Evolutionary conservation across 1,140 invertebrate genomes (phyloP).

Genomic region (Euura saliciscinereae): DNA sequence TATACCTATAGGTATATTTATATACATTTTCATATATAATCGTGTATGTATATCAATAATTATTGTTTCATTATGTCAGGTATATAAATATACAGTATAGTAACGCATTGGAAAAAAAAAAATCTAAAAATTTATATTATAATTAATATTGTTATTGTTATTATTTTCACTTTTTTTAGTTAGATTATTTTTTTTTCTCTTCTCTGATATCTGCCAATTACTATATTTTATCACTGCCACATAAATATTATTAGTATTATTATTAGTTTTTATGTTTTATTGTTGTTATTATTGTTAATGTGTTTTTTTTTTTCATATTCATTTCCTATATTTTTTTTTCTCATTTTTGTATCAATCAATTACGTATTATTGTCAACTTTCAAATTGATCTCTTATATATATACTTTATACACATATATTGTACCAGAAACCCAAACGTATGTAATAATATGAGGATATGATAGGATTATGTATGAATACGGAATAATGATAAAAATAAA

Average conservation of each 20-base stretch:
- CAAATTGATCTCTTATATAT: slow-evolving; percentile 51
- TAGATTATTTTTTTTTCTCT: slow-evolving; percentile 26
- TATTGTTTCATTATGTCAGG: background rate
- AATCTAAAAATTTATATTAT: too few species aligned
- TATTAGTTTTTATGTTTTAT: slow-evolving; percentile 5
- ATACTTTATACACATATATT: background rate
- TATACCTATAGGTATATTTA: background rate
- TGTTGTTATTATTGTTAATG: slow-evolving; percentile 20
- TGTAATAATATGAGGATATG: background rate
- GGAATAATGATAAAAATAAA: too few species aligned
- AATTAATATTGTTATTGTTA: background rate
- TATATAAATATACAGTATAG: background rate
- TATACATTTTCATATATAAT: background rate
- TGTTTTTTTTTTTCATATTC: slow-evolving; percentile 15
- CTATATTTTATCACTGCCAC: background rate
- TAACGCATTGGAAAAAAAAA: background rate
- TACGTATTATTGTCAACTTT: slow-evolving; percentile 46
- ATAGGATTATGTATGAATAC: too few species aligned
- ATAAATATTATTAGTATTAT: background rate
- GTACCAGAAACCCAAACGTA: too few species aligned
- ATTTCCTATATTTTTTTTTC: slow-evolving; percentile 13
- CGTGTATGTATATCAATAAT: background rate
- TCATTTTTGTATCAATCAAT: slow-evolving; percentile 30
- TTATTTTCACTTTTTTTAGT: background rate
- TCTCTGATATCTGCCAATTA: slow-evolving; percentile 18